These are phyloP conservation scores for Corvus cornix DNA, from an alignment of 2,113 vertebrate genomes.

Conservation along the genomic window DNA sequence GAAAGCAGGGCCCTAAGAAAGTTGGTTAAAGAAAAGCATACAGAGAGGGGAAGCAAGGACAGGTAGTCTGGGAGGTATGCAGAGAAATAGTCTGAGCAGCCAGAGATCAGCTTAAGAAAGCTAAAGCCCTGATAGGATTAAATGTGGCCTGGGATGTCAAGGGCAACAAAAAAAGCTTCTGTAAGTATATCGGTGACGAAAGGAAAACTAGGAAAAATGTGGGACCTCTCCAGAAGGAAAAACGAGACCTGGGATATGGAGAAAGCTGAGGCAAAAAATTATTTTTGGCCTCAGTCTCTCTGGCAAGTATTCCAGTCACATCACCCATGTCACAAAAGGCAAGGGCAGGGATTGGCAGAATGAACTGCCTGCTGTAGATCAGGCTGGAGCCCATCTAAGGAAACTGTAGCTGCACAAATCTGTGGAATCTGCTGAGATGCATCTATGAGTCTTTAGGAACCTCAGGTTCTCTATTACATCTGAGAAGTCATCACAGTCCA, in stretches of 20 bases:
- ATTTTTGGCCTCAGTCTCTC: neutral
- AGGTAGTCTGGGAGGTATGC: neutral
- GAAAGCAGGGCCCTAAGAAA: neutral
- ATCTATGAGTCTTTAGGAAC: fast-evolving
- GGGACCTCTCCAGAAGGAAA: neutral
- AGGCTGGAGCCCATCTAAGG: neutral
- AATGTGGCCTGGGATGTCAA: neutral
- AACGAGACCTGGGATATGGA: neutral
- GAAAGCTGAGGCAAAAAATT: neutral
- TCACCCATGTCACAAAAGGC: neutral
- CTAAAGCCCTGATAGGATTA: neutral
- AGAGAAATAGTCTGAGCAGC: neutral
- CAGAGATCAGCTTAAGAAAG: neutral
- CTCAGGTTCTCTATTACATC: neutral
- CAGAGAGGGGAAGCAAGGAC: neutral
- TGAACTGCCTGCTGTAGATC: neutral
- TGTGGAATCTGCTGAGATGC: neutral
- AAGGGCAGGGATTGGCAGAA: neutral
- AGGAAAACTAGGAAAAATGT: neutral
- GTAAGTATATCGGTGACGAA: neutral
- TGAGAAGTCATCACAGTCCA: neutral
- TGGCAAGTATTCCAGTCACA: neutral
- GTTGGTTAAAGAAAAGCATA: neutral
- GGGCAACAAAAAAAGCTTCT: neutral
- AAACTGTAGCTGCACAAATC: neutral